Evolutionary conservation across 1,140 invertebrate species (phyloP).

Genomic region (Brachionus koreanus): DNA sequence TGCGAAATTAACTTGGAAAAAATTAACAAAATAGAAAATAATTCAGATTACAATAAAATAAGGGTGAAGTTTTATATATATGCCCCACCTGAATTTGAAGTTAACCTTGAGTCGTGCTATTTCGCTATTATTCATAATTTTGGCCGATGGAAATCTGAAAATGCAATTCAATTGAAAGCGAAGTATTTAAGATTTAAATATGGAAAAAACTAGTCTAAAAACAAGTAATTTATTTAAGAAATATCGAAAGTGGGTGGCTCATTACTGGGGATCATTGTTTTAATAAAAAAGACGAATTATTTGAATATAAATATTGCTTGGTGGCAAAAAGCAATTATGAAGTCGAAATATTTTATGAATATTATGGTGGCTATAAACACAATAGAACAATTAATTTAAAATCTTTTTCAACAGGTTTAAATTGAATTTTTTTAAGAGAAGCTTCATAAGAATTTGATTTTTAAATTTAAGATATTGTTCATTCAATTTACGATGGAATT

Average conservation of each 20-base stretch:
- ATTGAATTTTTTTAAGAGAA: background rate
- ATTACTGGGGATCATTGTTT: background rate
- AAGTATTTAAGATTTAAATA: background rate
- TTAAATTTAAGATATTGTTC: background rate
- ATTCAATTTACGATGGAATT: background rate
- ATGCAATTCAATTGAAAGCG: background rate
- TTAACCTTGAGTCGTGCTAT: background rate
- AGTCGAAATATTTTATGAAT: background rate
- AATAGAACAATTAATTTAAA: background rate
- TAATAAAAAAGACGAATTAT: background rate
- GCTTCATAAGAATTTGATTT: background rate
- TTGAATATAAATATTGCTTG: slow-evolving; percentile 14
- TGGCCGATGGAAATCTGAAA: background rate
- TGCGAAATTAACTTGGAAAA: too few relatives aligned
- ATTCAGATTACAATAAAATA: background rate
- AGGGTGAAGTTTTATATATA: background rate
- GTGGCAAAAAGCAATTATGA: background rate
- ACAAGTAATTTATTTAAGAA: background rate
- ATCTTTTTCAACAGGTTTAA: background rate
- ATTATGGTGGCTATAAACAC: background rate
- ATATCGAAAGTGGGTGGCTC: background rate
- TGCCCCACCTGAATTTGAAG: background rate
- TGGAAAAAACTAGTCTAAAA: too few relatives aligned
- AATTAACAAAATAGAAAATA: too few relatives aligned
- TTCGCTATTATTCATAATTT: background rate